A percentile compares a stretch with the other conserved stretches of the same genome.
Evolutionary conservation across 2,888 invertebrate species (phyloP).

Genomic region (Alviniconcha strummeri): DNA sequence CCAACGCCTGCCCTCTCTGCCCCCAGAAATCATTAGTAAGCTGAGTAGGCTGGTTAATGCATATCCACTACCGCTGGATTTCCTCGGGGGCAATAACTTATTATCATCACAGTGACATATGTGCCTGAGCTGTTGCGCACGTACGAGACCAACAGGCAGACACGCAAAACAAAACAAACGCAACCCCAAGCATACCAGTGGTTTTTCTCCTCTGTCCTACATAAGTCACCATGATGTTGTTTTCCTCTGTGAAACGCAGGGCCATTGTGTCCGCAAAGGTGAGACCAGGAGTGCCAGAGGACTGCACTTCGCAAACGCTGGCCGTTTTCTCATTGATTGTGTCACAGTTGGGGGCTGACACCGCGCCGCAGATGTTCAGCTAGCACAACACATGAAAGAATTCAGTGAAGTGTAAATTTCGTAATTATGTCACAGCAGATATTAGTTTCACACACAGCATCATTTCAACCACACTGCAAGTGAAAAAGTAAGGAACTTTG

Average conservation of each 20-base stretch:
- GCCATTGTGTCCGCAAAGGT: slow-evolving; percentile 40
- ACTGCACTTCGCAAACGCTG: slow-evolving; percentile 54
- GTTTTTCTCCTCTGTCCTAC: slow-evolving; percentile 42
- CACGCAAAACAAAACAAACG: slow-evolving; percentile 7
- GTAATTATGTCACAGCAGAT: too few species aligned
- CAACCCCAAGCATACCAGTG: background rate
- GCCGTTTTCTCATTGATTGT: slow-evolving; percentile 37
- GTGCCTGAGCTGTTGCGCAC: too few species aligned
- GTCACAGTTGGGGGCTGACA: slow-evolving; percentile 45
- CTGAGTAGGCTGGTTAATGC: too few species aligned
- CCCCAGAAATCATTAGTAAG: too few species aligned
- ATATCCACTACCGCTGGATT: too few species aligned
- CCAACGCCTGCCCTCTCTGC: too few species aligned
- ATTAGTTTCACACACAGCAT: too few species aligned
- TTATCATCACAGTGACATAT: too few species aligned
- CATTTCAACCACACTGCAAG: too few species aligned
- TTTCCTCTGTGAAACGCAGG: slow-evolving; percentile 55
- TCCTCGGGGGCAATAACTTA: too few species aligned
- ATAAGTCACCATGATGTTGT: slow-evolving; percentile 53
- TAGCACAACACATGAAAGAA: slow-evolving; percentile 36
- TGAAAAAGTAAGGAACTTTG: too few species aligned
- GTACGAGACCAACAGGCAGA: background rate
- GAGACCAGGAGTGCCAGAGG: slow-evolving; percentile 39
- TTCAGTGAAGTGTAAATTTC: too few species aligned
- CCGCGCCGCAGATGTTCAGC: slow-evolving; percentile 60